Evolutionary conservation across 2,113 vertebrate species (phyloP), one percentile per base, ranked within the genome.

Genomic region (Sula dactylatra): DNA sequence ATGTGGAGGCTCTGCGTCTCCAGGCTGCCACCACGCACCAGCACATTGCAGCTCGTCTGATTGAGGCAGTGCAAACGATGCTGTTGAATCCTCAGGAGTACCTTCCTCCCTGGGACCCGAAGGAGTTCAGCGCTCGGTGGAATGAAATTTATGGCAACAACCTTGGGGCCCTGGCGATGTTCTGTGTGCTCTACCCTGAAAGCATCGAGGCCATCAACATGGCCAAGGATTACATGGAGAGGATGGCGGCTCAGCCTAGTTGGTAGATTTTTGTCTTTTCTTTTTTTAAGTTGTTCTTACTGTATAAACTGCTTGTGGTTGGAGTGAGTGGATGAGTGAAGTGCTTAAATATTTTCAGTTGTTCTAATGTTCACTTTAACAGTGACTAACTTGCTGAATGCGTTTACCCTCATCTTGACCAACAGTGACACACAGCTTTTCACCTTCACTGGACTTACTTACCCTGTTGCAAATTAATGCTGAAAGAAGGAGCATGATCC

Each of bases 171-270:
- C 96, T 99, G 94, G 99, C 99, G 3, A 99, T 99, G 98, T 99
- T 99, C 98, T 99, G 99, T 67, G 96, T 99, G 91, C 98, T 99
- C 90, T 99, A 99, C 93, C 99, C 99, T 0, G 99, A 99, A 86
- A 98, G 99, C 89, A 95, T 98, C 1, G 99, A 99, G 90, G 99
- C 99, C 31, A 96, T 99, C 54, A 98, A 96, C 88, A 97, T 99
- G 97, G 99, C 99, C 95, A 99, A 97, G 90, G 99, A 99, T 97
- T 99, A 99, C 98, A 99, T 99, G 99, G 99, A 99, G 97, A 99
- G 99, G 98, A 99, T 99, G 99, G 99, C 99, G 2, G 99, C 99
- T 97, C 99, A 99, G 98, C 99, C 99, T 99, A 99, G 99, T 99
- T 99, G 99, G 99, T 99, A 99, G 97, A 98, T 99, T 99, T 98